These are phyloP conservation scores for Spodoptera exigua DNA, from an alignment of 2,888 invertebrate species.

Conservation along the genomic window DNA sequence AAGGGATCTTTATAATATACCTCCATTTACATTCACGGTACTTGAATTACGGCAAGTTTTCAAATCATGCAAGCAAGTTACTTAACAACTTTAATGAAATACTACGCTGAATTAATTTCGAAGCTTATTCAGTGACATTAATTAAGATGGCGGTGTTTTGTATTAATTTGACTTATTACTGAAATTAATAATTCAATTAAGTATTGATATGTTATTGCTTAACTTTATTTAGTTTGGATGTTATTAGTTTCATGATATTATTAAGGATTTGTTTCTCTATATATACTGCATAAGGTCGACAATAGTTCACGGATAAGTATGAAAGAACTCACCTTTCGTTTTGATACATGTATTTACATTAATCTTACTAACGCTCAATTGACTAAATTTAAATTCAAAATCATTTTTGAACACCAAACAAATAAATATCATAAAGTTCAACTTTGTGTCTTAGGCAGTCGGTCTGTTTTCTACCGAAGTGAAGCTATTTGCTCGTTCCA, in stretches of 20 bases:
- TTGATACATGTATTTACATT: too few relatives aligned
- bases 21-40: conserved; percentile 18
- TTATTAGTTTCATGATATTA: conserved; percentile 11
- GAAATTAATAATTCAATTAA: conserved; percentile 19
- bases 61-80: neutral
- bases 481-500: too few relatives aligned
- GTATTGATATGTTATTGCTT: conserved; percentile 3
- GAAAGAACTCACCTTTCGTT: too few relatives aligned
- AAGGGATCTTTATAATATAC: conserved; percentile 29
- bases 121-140: conserved; percentile 15
- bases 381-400: too few relatives aligned
- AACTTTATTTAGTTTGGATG: conserved; percentile 1
- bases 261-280: neutral
- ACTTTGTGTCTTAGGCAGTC: too few relatives aligned
- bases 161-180: conserved; percentile 22
- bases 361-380: too few relatives aligned
- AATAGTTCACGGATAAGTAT: too few relatives aligned
- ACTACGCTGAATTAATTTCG: conserved; percentile 19
- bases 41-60: conserved; percentile 5
- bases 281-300: too few relatives aligned
- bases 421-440: too few relatives aligned
- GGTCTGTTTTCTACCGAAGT: too few relatives aligned
- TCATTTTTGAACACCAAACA: too few relatives aligned
- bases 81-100: conserved; percentile 24
- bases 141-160: conserved; percentile 12